A percentile compares a stretch with the other conserved stretches of the same genome.
phyloP scores from a whole-genome alignment of 2,888 invertebrate genomes.

The Hermaeophaga mercurialis region DNA sequence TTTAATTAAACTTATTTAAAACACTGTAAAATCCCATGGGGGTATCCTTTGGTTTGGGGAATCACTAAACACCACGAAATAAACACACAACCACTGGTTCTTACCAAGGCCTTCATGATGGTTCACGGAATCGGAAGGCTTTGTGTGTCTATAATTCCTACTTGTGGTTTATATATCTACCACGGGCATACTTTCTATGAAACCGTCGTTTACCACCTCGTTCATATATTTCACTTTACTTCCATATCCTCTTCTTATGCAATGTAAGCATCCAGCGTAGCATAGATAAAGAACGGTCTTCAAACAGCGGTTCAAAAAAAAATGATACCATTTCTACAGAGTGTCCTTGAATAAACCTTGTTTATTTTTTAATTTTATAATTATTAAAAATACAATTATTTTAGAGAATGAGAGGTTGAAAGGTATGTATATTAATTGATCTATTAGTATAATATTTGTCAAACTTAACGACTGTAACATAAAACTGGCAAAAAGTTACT shows the following conservation, averaged over 20 bases:
- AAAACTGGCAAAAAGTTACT: too few relatives aligned
- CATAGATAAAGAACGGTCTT: constrained; percentile 24
- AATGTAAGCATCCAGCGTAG: constrained; percentile 35
- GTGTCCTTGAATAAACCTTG: constrained; percentile 12
- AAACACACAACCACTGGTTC: constrained; percentile 38
- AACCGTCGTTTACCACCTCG: constrained; percentile 49
- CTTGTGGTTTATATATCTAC: constrained; percentile 53
- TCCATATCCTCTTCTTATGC: constrained; percentile 51
- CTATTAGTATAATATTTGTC: too few relatives aligned
- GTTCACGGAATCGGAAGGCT: constrained; percentile 56
- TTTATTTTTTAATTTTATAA: too few relatives aligned
- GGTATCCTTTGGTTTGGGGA: background rate
- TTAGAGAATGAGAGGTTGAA: too few relatives aligned
- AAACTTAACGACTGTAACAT: too few relatives aligned
- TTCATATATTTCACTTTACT: constrained; percentile 49
- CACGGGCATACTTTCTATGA: constrained; percentile 53
- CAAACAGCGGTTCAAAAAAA: background rate
- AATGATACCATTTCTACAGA: background rate
- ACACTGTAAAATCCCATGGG: constrained; percentile 9
- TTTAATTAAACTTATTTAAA: background rate
- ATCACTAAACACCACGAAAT: constrained; percentile 27
- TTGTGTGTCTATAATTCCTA: constrained; percentile 43
- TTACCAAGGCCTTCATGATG: constrained; percentile 58
- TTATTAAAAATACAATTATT: too few relatives aligned
- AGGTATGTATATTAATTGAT: too few relatives aligned